Base-by-base conservation (phyloP, 2,888 invertebrate genomes). In the Polyommatus iphigenia region DNA sequence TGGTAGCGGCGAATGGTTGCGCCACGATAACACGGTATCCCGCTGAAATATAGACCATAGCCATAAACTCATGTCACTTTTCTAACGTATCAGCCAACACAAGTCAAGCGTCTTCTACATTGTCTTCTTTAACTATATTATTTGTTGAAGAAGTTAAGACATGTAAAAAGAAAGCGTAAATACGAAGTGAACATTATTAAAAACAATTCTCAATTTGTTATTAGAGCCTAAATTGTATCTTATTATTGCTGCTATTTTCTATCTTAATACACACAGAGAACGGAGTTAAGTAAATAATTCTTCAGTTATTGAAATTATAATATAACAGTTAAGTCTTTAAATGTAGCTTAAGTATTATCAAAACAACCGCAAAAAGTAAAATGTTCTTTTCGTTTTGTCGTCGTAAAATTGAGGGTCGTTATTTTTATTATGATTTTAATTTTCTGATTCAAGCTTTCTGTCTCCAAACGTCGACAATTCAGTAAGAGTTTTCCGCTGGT, bases 401-500 rank as follows among this genome's bases (percentile, higher is more conserved):
- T 62, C 59, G 59, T n/a, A 59, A 59, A 62, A 62, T 20, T 62
- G 8, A 24, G 62, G 62, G 24, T 62, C 62, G 24, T 62, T 62
- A 20, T 24, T 62, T 62, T 62, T 3, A 24, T 62, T 3, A 24
- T 62, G 4, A 62, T 62, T 62, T 62, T 62, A 62, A 62, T 24
- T 62, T 24, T 62, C 10, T 24, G 62, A 62, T 20, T 62, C 13
- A 20, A 24, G 62, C 10, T 67, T 67, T 67, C 62, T 67, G 3
- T 67, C 62, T 24, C 13, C 62, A 13, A 67, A 5, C 5, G 20
- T 10, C 20, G 0, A 20, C 59, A 20, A 59, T 59, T 62, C 0
- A 62, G 20, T 62, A 13, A 62, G 1, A 67, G 62, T 24, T 29
- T 67, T 8, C 10, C 13, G 4, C 10, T 13, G 24, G 7, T 29